These are phyloP conservation scores for Microplitis demolitor DNA, from an alignment of 1,140 invertebrate genomes.

Conservation along the genomic window DNA sequence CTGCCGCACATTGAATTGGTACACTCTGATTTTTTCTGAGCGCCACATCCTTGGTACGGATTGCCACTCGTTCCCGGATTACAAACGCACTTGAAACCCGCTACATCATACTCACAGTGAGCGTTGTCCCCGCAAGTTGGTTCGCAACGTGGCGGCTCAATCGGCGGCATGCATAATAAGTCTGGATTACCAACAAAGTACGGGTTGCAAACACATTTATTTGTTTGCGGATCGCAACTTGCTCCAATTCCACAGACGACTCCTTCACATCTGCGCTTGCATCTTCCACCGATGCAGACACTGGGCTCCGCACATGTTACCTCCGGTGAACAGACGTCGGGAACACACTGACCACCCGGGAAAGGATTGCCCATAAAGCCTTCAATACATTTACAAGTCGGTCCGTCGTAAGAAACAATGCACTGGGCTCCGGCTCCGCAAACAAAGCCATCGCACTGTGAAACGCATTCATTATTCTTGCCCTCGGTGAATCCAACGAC, in stretches of 20 bases:
- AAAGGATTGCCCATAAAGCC: conserved; percentile 89
- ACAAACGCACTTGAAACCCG: conserved; percentile 79
- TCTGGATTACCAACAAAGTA: conserved; percentile 89
- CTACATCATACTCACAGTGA: conserved; percentile 82
- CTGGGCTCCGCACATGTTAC: conserved; percentile 78
- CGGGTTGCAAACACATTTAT: conserved; percentile 84
- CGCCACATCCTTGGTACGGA: conserved; percentile 81
- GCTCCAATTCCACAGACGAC: conserved; percentile 83
- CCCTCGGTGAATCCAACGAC: conserved; percentile 79
- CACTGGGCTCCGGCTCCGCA: conserved; percentile 86
- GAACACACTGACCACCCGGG: conserved; percentile 80
- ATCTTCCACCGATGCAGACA: conserved; percentile 82
- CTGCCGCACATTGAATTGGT: conserved; percentile 74
- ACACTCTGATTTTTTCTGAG: conserved; percentile 75
- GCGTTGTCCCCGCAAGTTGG: conserved; percentile 82
- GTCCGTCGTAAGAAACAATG: conserved; percentile 81
- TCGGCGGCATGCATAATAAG: conserved; percentile 85
- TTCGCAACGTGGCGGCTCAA: conserved; percentile 76
- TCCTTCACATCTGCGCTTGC: conserved; percentile 83
- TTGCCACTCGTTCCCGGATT: conserved; percentile 83
- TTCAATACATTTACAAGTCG: conserved; percentile 85
- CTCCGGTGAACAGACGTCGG: conserved; percentile 78
- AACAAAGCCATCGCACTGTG: conserved; percentile 78
- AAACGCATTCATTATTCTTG: conserved; percentile 77
- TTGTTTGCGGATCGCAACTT: conserved; percentile 77